Conservation (phyloP, 2,888 invertebrate species). For the Deroplatys truncata region DNA sequence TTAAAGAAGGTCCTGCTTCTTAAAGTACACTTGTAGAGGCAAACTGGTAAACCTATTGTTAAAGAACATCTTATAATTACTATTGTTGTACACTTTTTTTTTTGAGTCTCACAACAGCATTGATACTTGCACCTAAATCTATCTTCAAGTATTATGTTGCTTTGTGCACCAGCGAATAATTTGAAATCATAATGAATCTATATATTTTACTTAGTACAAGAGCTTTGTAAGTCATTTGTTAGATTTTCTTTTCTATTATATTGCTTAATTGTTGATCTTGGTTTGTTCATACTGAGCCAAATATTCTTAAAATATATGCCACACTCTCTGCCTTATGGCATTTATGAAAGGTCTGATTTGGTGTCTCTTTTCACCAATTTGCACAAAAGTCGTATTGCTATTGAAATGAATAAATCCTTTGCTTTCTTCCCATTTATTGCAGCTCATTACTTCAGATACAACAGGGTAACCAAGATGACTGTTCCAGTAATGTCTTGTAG, state of each 20-base stretch:
- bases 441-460: slow-evolving; percentile 28
- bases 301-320: slow-evolving; percentile 38
- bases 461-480: neutral
- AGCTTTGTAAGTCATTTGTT: slow-evolving; percentile 41
- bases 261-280: slow-evolving; percentile 34
- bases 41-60: slow-evolving; percentile 38
- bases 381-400: slow-evolving; percentile 16
- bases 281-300: slow-evolving; percentile 40
- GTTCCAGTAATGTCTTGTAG: neutral
- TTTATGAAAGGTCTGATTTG: slow-evolving; percentile 32
- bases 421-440: slow-evolving; percentile 34
- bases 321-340: slow-evolving; percentile 35
- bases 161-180: slow-evolving; percentile 38
- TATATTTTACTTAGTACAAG: slow-evolving; percentile 40
- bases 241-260: slow-evolving; percentile 40
- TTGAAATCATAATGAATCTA: slow-evolving; percentile 41
- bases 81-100: slow-evolving; percentile 35
- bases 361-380: slow-evolving; percentile 37
- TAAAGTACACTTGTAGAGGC: slow-evolving; percentile 30
- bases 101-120: slow-evolving; percentile 36
- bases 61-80: slow-evolving; percentile 38
- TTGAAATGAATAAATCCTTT: slow-evolving; percentile 31
- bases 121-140: slow-evolving; percentile 36
- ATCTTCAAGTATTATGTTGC: slow-evolving; percentile 32
- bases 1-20: slow-evolving; percentile 30